Base-by-base conservation (phyloP, 2,888 invertebrate genomes). In the Epistrophe eligans region DNA sequence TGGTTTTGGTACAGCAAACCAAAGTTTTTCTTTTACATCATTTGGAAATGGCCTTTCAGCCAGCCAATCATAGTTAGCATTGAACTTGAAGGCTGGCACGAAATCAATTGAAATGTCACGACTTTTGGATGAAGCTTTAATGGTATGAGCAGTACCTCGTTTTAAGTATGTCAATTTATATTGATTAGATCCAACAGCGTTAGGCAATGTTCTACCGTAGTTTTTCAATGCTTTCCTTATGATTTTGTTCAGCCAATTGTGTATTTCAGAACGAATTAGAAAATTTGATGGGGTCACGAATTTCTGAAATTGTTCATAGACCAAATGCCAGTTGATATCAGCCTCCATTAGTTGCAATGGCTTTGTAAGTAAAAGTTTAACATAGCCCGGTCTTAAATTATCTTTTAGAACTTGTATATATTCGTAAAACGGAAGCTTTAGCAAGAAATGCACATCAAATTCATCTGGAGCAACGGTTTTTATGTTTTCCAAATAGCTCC, bases 381-480 rank as follows among this genome's bases (percentile, higher is more conserved):
- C 73, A 71, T 64, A 89, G 0, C 90, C 91, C 0, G 90, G 89
- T 38, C 81, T 79, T 13, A 80, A 38, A 4, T 45, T 2, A 24
- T 84, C 84, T 0, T 58, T 19, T 15, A 67, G 45, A 1, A 87
- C 38, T 0, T 19, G 8, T 13, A 90, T 89, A 2, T 55, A 4
- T 0, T 64, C 7, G 48, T 79, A 62, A 1, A 70, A 79, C 8
- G 88, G 88, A 35, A 91, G 88, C 15, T 88, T 60, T 0, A 91
- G 35, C 13, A 88, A 80, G 48, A 91, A 72, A 58, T 90, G 79
- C 2, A 90, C 88, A 77, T 91, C 90, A 40, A 85, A 89, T 50
- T 91, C 91, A 60, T 91, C 89, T 0, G 90, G 91, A 28, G 77
- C 64, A 9, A 74, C 48, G 9, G 89, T 67, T 64, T 89, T 90